Evolutionary conservation across 2,888 invertebrate genomes (phyloP), one percentile per base, ranked within the genome.

Genomic region (Parnassius orleans): DNA sequence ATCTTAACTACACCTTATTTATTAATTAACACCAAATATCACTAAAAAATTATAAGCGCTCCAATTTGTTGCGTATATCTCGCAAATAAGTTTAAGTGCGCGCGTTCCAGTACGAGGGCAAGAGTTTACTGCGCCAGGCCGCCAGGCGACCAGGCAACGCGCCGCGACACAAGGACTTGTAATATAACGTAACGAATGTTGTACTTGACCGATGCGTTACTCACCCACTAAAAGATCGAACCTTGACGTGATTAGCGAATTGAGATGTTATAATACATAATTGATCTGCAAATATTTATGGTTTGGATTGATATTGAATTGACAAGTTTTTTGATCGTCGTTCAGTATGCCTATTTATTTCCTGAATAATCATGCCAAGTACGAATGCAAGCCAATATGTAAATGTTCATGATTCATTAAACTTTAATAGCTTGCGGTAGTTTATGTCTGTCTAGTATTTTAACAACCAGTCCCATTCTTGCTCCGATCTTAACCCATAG

Each of bases 101-200:
- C 74, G 75, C 69, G 73, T 57, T 68, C 65, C 66, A 68, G 53
- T 61, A 63, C 69, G 68, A 60, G 60, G 77, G 66, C 66, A 66
- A 67, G 65, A 68, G 68, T 74, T 68, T 69, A 86, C 86, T 86
- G 83, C 48, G 68, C 68, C 68, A 19, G 66, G 65, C 66, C 61
- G 62, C 14, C 19, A 7, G 33, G 66, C 76, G 75, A 73, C 10
- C 33, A 33, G 33, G 66, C 76, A 75, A 73, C 76, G 77, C 78
- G 75, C 72, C 74, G 69, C 68, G 69, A 72, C 75, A 76, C 78
- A 83, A 85, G 81, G 83, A 83, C 83, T 80, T 79, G 78, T 79
- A 79, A 79, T 74, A 79, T 72, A 75, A 78, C 76, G 74, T 77
- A 78, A 75, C 75, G 68, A 68, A 76, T 60, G 60, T 73, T 63